phyloP scores from a whole-genome alignment of 2,113 vertebrate species.

The Orcinus orca region DNA sequence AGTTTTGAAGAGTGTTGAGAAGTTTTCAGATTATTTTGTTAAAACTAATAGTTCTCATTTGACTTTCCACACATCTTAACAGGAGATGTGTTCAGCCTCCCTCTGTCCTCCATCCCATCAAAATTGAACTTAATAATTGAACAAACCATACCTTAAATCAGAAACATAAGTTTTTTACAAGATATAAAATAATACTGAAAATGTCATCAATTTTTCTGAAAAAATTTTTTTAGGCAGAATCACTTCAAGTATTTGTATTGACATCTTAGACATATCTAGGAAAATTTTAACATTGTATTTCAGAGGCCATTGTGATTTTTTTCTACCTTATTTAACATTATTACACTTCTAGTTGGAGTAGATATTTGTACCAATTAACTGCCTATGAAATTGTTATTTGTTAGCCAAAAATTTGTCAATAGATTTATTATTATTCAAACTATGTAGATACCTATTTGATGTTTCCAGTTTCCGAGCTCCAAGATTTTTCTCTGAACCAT shows the following conservation, averaged over 20 bases:
- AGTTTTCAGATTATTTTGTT: background rate
- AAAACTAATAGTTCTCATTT: background rate
- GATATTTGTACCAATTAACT: background rate
- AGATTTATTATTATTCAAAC: background rate
- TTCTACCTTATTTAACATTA: background rate
- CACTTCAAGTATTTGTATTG: background rate
- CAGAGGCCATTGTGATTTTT: background rate
- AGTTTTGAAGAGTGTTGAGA: background rate
- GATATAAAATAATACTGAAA: background rate
- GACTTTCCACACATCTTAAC: background rate
- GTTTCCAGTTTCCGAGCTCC: background rate
- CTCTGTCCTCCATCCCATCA: accelerated
- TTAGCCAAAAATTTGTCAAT: background rate
- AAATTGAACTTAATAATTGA: background rate
- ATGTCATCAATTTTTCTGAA: background rate
- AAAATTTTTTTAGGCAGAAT: background rate
- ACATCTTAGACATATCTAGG: background rate
- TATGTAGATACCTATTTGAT: background rate
- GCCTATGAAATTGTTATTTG: background rate
- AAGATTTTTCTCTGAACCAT: background rate
- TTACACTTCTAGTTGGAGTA: background rate
- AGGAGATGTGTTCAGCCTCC: background rate
- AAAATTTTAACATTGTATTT: background rate
- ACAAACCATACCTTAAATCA: background rate
- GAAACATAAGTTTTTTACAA: background rate